Evolutionary conservation across 1,140 invertebrate species (phyloP), one percentile per base, ranked within the genome.

Genomic region (Drosophila pseudoananassae): DNA sequence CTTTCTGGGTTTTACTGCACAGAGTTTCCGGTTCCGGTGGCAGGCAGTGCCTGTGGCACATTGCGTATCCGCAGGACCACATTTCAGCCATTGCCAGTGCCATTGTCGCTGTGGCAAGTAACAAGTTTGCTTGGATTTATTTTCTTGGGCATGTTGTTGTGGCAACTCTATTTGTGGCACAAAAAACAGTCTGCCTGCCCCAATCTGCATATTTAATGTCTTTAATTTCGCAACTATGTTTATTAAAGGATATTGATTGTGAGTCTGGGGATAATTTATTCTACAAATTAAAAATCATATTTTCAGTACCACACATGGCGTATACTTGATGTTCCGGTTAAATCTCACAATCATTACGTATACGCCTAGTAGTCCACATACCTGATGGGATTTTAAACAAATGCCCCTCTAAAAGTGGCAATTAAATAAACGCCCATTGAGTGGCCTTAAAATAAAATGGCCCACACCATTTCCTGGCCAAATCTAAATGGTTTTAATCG

Each of bases 1-100:
- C 17, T 46, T 46, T 23, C 14, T 15, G 40, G 43, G 15, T 9
- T 15, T 43, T 43, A 43, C 40, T 43, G 40, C 17, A 40, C 58
- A 57, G 43, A 57, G 38, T 33, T 53, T 61, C 58, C 58, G 58
- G 14, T 53, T 61, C 50, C 58, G 40, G 40, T 17, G 40, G 40
- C 20, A 20, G 20, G 20, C 40, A 9, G 43, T 57, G 50, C 33
- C 49, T 10, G 25, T 43, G 58, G 27, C 50, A 52, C 50, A 60
- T 53, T 60, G 58, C 58, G 58, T 60, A 60, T 60, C 49, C 31
- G 46, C 57, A 15, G 10, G 33, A 43, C 31, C 49, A 61, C 29
- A 64, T 55, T 69, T 52, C 45, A 47, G 46, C 46, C 15, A 57
- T 52, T 58, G 33, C 54, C 54, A 65, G 53, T 56, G 70, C 43